phyloP scores from a whole-genome alignment of 2,888 invertebrate species.

The Listrodromus nycthemerus region DNA sequence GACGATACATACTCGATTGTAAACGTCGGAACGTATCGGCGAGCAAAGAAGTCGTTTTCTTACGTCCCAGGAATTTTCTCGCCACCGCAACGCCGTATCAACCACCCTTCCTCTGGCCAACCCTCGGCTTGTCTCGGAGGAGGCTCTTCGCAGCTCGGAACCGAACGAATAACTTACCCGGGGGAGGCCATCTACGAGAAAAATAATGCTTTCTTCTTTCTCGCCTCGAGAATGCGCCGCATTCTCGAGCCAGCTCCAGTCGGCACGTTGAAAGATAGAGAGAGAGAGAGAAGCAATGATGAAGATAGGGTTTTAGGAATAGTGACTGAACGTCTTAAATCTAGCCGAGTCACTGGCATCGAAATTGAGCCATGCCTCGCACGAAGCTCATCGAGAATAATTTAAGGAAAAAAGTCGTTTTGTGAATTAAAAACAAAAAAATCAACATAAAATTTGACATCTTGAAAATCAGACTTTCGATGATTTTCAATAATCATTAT shows the following conservation, averaged over 20 bases:
- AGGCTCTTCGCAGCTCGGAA: constrained; percentile 59
- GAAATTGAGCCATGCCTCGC: constrained; percentile 64
- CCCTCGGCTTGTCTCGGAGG: background rate
- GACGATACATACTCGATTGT: constrained; percentile 45
- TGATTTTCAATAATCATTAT: too few relatives aligned
- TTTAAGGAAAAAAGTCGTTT: background rate
- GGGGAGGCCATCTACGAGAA: constrained; percentile 53
- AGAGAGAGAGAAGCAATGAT: constrained; percentile 59
- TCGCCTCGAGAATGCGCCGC: constrained; percentile 53
- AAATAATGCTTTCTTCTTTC: constrained; percentile 67
- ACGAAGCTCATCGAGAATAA: constrained; percentile 1
- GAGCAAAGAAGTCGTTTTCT: constrained; percentile 32
- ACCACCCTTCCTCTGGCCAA: background rate
- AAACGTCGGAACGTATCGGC: constrained; percentile 50
- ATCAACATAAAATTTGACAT: too few relatives aligned
- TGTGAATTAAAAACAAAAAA: too few relatives aligned
- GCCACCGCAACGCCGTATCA: constrained; percentile 13
- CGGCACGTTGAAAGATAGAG: constrained; percentile 34
- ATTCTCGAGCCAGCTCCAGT: constrained; percentile 45
- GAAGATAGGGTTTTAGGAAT: constrained; percentile 66
- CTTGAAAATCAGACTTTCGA: too few relatives aligned
- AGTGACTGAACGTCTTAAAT: constrained; percentile 69
- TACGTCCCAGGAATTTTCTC: constrained; percentile 18
- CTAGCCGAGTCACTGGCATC: constrained; percentile 64
- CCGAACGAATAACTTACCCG: constrained; percentile 65